Evolutionary conservation across 2,888 invertebrate genomes (phyloP).

Genomic region (Heteromurus nitidus): DNA sequence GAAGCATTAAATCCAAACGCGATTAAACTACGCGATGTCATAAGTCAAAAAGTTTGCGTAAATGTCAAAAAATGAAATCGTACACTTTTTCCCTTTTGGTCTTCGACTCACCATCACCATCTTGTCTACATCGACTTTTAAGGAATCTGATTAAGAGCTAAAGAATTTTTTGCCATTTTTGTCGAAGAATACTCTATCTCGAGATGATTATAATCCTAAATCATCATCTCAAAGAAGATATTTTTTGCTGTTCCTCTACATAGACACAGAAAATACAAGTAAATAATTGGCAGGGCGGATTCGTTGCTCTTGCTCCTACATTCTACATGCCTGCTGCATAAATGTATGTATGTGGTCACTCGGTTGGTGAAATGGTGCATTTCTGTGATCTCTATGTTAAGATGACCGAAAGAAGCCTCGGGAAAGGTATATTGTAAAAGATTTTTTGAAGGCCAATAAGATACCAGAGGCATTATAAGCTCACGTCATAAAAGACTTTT

Average conservation of each 20-base stretch:
- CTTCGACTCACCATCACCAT: too few relatives aligned
- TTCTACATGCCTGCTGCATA: background rate
- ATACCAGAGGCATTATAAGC: background rate
- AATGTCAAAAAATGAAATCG: background rate
- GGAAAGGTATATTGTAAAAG: slow-evolving; percentile 12
- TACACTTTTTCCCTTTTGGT: background rate
- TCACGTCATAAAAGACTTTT: background rate
- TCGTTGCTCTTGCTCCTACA: background rate
- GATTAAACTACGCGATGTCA: too few relatives aligned
- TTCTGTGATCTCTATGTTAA: background rate
- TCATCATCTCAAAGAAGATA: background rate
- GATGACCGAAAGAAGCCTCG: slow-evolving; percentile 16
- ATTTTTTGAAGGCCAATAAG: slow-evolving; percentile 20
- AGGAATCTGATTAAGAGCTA: slow-evolving; percentile 11
- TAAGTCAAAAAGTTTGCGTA: background rate
- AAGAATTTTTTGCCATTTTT: slow-evolving; percentile 24
- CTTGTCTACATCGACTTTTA: slow-evolving; percentile 1
- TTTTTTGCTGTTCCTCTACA: background rate
- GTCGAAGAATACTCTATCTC: slow-evolving; percentile 3
- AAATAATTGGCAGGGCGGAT: slow-evolving; percentile 25
- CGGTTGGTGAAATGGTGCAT: too few relatives aligned
- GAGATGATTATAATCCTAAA: background rate
- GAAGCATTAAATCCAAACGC: too few relatives aligned
- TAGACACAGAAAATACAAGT: background rate
- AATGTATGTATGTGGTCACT: too few relatives aligned